These are phyloP conservation scores for Lasius platythorax DNA, from an alignment of 2,888 invertebrate species.

Conservation along the genomic window DNA sequence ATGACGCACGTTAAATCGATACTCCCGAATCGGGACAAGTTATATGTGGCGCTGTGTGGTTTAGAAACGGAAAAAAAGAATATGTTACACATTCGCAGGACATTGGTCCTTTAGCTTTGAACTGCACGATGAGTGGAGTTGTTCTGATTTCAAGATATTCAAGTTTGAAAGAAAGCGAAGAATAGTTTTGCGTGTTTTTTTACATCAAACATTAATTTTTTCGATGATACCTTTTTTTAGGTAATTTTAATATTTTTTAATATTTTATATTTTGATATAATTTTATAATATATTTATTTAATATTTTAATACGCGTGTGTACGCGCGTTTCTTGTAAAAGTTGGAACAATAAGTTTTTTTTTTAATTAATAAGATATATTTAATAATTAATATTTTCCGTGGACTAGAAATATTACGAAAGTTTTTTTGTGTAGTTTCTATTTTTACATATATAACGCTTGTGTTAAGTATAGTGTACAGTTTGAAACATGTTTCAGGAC, in stretches of 20 bases:
- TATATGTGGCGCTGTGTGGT: neutral
- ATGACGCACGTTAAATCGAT: conserved; percentile 38
- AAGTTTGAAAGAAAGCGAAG: neutral
- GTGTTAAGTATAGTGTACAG: conserved; percentile 13
- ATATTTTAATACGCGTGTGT: no score
- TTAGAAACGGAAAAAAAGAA: neutral
- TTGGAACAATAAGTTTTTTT: conserved; percentile 32
- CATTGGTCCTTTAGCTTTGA: neutral
- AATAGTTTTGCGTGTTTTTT: neutral
- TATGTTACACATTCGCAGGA: neutral
- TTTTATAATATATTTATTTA: no score
- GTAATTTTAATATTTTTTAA: neutral
- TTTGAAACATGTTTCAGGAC: conserved; percentile 1
- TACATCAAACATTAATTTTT: conserved; percentile 6
- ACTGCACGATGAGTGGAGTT: neutral
- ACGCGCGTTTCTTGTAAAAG: conserved; percentile 21
- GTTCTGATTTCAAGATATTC: neutral
- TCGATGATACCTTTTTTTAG: neutral
- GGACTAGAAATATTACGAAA: neutral
- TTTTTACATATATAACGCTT: conserved; percentile 21
- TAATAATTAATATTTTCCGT: conserved; percentile 13
- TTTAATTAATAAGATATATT: conserved; percentile 14
- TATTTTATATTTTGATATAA: no score
- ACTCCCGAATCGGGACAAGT: neutral
- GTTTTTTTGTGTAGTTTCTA: neutral